These are phyloP conservation scores for Aphidius gifuensis DNA, from an alignment of 1,140 invertebrate genomes.

Conservation along the genomic window DNA sequence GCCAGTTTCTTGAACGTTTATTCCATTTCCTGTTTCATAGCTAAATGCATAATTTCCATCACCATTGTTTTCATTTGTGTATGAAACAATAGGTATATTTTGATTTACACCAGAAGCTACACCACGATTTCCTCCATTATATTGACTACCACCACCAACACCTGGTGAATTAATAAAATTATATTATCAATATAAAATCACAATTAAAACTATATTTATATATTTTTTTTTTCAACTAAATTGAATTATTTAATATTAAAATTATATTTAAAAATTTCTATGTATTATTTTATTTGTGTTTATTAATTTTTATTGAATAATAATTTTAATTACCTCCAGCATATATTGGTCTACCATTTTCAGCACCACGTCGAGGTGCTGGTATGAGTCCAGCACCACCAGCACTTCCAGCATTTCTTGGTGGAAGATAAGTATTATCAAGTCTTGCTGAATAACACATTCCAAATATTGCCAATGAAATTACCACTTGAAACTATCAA, in stretches of 20 bases:
- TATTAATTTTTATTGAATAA: too few relatives aligned
- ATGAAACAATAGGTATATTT: constrained; percentile 56
- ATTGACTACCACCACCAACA: constrained; percentile 31
- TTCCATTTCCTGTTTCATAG: constrained; percentile 65
- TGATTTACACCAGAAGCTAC: constrained; percentile 33
- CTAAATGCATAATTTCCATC: constrained; percentile 54
- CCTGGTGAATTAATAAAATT: too few relatives aligned
- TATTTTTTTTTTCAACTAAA: too few relatives aligned
- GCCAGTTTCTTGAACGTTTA: constrained; percentile 61
- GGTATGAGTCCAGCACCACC: constrained; percentile 52
- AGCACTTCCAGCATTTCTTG: constrained; percentile 55
- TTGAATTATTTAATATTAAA: too few relatives aligned
- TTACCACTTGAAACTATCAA: constrained; percentile 30
- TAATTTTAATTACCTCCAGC: constrained; percentile 23
- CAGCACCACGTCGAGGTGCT: constrained; percentile 40
- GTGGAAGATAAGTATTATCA: constrained; percentile 64
- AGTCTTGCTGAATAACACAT: constrained; percentile 53
- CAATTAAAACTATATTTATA: too few relatives aligned
- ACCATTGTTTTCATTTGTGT: constrained; percentile 55
- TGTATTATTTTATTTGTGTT: too few relatives aligned
- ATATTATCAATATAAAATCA: too few relatives aligned
- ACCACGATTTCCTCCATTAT: constrained; percentile 37
- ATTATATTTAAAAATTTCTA: too few relatives aligned
- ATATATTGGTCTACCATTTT: constrained; percentile 27
- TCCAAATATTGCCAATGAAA: constrained; percentile 32